A percentile compares a stretch with the other conserved stretches of the same genome.
Evolutionary conservation across 2,113 vertebrate species (phyloP).

Genomic region (Centropus bengalensis): DNA sequence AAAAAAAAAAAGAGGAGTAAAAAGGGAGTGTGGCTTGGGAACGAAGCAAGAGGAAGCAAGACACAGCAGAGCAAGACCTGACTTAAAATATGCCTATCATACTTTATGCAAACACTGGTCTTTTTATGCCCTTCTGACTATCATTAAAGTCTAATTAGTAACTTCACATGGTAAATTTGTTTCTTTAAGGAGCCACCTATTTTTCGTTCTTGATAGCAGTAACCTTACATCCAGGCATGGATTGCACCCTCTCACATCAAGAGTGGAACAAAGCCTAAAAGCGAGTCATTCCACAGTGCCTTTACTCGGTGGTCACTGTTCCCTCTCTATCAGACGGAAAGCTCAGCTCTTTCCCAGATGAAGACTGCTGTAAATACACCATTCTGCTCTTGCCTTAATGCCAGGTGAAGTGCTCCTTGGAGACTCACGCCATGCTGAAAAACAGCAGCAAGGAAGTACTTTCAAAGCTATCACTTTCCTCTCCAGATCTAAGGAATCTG

Average conservation of each 20-base stretch:
- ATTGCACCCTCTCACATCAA: not conserved
- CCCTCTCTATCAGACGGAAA: not conserved
- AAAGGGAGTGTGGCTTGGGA: slow-evolving; percentile 71
- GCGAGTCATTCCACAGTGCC: not conserved
- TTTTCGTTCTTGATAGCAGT: slow-evolving; percentile 20
- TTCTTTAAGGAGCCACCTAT: slow-evolving; percentile 29
- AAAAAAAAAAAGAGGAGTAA: not conserved
- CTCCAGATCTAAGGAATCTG: not conserved
- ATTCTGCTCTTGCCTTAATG: not conserved
- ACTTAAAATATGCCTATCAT: slow-evolving; percentile 40
- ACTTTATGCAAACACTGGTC: slow-evolving; percentile 61
- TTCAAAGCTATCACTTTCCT: not conserved
- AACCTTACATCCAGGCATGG: not conserved
- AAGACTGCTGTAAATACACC: not conserved
- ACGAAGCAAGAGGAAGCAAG: slow-evolving; percentile 73
- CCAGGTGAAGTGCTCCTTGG: slow-evolving; percentile 2
- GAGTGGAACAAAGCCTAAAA: not conserved
- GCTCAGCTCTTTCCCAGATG: not conserved
- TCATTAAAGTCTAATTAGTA: slow-evolving; percentile 70
- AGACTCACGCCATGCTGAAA: not conserved
- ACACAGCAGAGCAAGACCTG: slow-evolving; percentile 67
- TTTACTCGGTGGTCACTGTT: not conserved
- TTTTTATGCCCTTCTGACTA: slow-evolving; percentile 51
- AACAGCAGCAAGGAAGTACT: not conserved
- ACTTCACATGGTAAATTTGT: slow-evolving; percentile 22